Evolutionary conservation across 2,797 vertebrate species (phyloP), one percentile per base, ranked within the genome.

Genomic region (Salarias fasciatus): DNA sequence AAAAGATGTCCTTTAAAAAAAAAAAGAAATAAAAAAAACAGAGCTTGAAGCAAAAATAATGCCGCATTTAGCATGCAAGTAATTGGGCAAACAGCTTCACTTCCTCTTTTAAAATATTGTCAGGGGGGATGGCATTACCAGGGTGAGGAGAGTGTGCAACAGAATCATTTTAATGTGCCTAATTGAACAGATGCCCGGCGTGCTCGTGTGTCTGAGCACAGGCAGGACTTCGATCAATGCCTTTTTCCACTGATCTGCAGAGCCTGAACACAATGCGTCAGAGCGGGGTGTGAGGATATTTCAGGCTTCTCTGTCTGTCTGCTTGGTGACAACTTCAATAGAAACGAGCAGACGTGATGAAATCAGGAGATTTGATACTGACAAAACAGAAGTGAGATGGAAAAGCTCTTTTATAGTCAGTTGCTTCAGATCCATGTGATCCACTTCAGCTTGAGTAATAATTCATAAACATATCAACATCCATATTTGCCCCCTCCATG

Each of bases 111-210:
- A 48, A 60, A 54, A 15, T 31, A 50, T 53, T 0, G 33, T 65
- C 42, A 6, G 31, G 38, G 52, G 63, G 77, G 43, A 59, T 3
- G 30, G 38, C 44, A 55, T 40, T 43, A 47, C 35, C 8, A 36
- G 49, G 55, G 10, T 13, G 49, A 72, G 35, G 11, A 11, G 44
- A 69, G 56, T 29, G 58, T 59, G 62, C 58, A 58, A 54, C 37
- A 59, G 56, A 76, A 67, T 65, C 15, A 55, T 72, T 79, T 70
- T 41, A 69, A 68, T 74, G 53, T 66, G 55, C 40, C 65, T 76
- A 66, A 72, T 60, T 68, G 58, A 75, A 76, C 68, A 82, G 63
- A 78, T 58, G 63, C 52, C 70, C 18, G 5, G 31, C 31, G 33
- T 14, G 31, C 42, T 64, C n/a, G 35, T 35, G 64, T 53, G 55